Evolutionary conservation across 2,888 invertebrate genomes (phyloP).

Genomic region (Drosophila pegasa): DNA sequence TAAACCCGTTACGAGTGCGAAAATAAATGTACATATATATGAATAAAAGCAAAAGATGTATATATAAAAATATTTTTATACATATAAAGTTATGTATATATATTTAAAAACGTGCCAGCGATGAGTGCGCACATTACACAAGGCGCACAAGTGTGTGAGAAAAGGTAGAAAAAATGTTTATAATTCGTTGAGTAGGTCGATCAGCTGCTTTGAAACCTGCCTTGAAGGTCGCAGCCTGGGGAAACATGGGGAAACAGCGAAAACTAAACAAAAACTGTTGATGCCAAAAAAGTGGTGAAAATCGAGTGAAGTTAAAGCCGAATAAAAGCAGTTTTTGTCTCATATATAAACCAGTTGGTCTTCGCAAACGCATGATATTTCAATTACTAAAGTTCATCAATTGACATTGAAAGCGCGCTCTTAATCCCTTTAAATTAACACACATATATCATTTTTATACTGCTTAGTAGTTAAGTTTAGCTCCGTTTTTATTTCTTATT

Average conservation of each 20-base stretch:
- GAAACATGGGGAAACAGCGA: slow-evolving; percentile 33
- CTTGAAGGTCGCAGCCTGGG: slow-evolving; percentile 61
- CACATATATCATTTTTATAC: slow-evolving; percentile 32
- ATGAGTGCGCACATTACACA: slow-evolving; percentile 76
- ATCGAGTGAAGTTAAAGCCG: neutral
- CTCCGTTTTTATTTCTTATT: neutral
- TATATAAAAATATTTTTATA: slow-evolving; percentile 23
- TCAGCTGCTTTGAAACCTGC: slow-evolving; percentile 60
- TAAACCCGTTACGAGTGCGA: slow-evolving; percentile 64
- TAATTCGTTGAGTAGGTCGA: slow-evolving; percentile 67
- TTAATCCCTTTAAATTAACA: slow-evolving; percentile 42
- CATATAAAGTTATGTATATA: slow-evolving; percentile 14
- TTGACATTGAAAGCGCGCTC: slow-evolving; percentile 44
- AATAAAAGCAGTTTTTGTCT: slow-evolving; percentile 1
- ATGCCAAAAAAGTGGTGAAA: slow-evolving; percentile 14
- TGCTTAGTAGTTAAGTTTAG: slow-evolving; percentile 31
- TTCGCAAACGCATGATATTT: slow-evolving; percentile 23
- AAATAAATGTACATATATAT: slow-evolving; percentile 21
- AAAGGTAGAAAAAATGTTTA: slow-evolving; percentile 46
- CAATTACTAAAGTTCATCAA: slow-evolving; percentile 19
- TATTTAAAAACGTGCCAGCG: slow-evolving; percentile 64
- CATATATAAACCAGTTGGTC: neutral
- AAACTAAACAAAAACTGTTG: slow-evolving; percentile 2
- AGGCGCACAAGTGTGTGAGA: slow-evolving; percentile 45
- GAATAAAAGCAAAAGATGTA: slow-evolving; percentile 20